Conservation (phyloP, 64 coral and sea anemone species). For the Acropora yongei region DNA sequence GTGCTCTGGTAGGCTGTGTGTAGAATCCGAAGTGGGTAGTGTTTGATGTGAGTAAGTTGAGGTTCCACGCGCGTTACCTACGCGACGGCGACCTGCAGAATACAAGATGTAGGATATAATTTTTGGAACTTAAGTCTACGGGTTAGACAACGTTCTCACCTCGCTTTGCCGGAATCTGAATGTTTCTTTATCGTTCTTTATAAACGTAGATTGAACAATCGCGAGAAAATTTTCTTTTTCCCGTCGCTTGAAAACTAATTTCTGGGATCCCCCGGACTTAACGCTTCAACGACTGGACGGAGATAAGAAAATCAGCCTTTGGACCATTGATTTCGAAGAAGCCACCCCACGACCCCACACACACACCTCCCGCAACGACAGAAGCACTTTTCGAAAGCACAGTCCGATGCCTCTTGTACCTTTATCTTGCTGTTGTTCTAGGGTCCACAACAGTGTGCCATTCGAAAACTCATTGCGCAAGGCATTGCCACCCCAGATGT, state of each 20-base stretch:
- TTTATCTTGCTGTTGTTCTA: conserved; percentile 47
- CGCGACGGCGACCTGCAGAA: conserved; percentile 51
- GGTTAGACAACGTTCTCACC: background rate
- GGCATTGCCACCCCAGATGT: conserved; percentile 41
- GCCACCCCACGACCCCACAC: too few species aligned
- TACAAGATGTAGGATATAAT: background rate
- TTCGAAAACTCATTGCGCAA: conserved; percentile 34
- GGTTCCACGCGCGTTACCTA: conserved; percentile 54
- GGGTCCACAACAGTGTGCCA: conserved; percentile 14
- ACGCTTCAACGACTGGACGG: too few species aligned
- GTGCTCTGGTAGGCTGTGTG: conserved; percentile 18
- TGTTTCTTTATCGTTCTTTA: background rate
- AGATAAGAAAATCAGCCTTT: too few species aligned
- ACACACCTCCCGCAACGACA: too few species aligned
- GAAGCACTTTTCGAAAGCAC: too few species aligned
- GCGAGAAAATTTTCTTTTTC: too few species aligned
- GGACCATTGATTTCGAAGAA: too few species aligned
- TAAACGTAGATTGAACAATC: background rate
- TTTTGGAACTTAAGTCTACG: too few species aligned
- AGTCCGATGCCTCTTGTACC: background rate
- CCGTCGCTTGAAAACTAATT: too few species aligned
- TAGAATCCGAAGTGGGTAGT: conserved; percentile 58
- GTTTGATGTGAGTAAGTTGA: conserved; percentile 69
- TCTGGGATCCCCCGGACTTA: too few species aligned
- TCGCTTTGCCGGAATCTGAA: background rate